Evolutionary conservation across 2,888 invertebrate genomes (phyloP).

Genomic region (Drosophila rubida): DNA sequence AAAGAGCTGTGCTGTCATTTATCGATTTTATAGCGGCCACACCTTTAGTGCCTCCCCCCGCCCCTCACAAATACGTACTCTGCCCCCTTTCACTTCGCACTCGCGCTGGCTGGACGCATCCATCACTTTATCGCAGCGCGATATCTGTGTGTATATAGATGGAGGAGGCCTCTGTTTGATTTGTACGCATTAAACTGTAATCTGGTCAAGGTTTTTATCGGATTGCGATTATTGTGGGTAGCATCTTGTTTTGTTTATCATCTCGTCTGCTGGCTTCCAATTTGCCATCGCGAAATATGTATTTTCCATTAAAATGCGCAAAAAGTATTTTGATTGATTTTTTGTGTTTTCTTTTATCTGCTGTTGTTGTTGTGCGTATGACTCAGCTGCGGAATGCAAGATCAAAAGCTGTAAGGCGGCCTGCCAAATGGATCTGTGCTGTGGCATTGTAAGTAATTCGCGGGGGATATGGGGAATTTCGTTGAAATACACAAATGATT

Average conservation of each 20-base stretch:
- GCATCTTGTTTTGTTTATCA: constrained; percentile 58
- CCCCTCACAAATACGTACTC: not conserved
- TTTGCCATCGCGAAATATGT: constrained; percentile 27
- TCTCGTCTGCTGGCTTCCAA: constrained; percentile 27
- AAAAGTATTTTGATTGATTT: constrained; percentile 60
- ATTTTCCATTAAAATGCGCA: constrained; percentile 40
- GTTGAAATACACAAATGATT: constrained; percentile 9
- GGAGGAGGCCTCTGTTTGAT: constrained; percentile 63
- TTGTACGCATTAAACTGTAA: constrained; percentile 73
- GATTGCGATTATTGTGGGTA: constrained; percentile 34
- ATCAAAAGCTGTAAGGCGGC: constrained; percentile 38
- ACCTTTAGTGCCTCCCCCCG: constrained; percentile 26
- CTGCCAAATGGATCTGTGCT: not conserved
- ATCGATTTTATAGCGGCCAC: constrained; percentile 69
- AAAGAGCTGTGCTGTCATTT: constrained; percentile 68
- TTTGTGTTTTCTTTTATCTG: constrained; percentile 8
- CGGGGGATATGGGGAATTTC: not conserved
- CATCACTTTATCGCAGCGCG: constrained; percentile 34
- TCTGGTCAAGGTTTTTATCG: constrained; percentile 72
- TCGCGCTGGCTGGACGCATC: not conserved
- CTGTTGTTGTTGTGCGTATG: constrained; percentile 36
- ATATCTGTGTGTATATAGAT: constrained; percentile 31
- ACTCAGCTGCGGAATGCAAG: constrained; percentile 41
- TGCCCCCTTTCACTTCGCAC: not conserved
- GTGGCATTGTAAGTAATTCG: constrained; percentile 33